phyloP scores from a whole-genome alignment of 2,113 vertebrate genomes.

The Origma solitaria region DNA sequence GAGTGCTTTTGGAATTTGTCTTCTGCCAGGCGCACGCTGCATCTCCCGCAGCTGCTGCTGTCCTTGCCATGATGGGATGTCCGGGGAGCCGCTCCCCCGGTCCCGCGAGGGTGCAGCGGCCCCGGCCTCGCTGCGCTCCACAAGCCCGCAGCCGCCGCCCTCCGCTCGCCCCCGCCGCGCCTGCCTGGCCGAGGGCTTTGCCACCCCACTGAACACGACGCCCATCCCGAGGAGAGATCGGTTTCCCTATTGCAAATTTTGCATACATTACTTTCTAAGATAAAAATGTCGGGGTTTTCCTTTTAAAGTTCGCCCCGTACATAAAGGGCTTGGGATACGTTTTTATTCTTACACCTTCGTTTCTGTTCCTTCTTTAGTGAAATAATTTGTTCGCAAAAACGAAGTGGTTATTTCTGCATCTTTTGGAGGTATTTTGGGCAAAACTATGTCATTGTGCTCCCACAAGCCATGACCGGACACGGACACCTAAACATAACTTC shows the following conservation, averaged over 20 bases:
- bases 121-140: neutral
- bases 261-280: neutral
- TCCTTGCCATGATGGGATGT: neutral
- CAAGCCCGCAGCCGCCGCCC: neutral
- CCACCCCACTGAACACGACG: neutral
- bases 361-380: neutral
- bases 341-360: neutral
- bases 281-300: neutral
- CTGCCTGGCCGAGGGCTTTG: neutral
- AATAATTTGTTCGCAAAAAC: neutral
- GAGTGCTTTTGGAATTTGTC: neutral
- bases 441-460: neutral
- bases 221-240: neutral
- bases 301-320: neutral
- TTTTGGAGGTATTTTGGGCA: neutral
- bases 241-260: neutral
- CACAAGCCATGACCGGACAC: neutral
- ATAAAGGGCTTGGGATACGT: neutral
- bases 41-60: neutral
- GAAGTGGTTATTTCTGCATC: neutral
- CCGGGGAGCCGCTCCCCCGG: fast-evolving
- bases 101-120: neutral
- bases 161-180: neutral
- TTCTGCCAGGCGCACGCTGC: neutral
- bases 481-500: neutral